phyloP scores from a whole-genome alignment of 2,888 invertebrate genomes.

The Drosophila cracens region DNA sequence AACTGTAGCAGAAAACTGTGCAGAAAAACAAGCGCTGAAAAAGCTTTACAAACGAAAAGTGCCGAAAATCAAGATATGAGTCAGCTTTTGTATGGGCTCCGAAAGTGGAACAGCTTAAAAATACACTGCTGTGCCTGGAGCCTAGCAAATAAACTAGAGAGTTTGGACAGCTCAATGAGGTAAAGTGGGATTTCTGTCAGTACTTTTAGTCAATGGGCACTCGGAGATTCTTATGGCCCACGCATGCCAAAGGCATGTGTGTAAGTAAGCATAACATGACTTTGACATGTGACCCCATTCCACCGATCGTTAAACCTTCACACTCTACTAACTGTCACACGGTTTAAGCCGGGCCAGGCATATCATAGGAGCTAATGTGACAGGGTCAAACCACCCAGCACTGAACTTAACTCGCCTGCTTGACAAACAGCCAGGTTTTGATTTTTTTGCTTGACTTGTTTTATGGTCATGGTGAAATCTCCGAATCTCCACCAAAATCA shows the following conservation, averaged over 20 bases:
- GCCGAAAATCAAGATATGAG: constrained; percentile 40
- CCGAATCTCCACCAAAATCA: constrained; percentile 26
- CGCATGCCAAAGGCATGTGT: constrained; percentile 15
- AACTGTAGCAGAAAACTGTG: constrained; percentile 68
- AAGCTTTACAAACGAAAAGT: neutral
- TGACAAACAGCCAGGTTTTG: constrained; percentile 30
- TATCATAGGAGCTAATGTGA: constrained; percentile 63
- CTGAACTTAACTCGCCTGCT: constrained; percentile 40
- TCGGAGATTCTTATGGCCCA: constrained; percentile 26
- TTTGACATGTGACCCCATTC: constrained; percentile 70
- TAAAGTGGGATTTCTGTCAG: constrained; percentile 2
- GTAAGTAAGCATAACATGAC: constrained; percentile 26
- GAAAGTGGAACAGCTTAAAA: constrained; percentile 43
- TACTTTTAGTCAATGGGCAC: neutral
- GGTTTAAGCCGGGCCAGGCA: constrained; percentile 51
- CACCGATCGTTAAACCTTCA: constrained; percentile 79
- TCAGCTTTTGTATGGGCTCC: constrained; percentile 18
- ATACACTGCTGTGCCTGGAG: neutral
- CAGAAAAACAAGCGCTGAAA: constrained; percentile 24
- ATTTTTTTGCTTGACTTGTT: constrained; percentile 6
- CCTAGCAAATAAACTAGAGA: constrained; percentile 5
- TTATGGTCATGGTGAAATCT: constrained; percentile 70
- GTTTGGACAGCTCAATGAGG: constrained; percentile 3
- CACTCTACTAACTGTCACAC: constrained; percentile 75
- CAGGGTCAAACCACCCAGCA: constrained; percentile 66